A percentile compares a stretch with the other conserved stretches of the same genome.
These are phyloP conservation scores for Fringilla coelebs DNA, from an alignment of 2,797 vertebrate genomes.

Conservation along the genomic window DNA sequence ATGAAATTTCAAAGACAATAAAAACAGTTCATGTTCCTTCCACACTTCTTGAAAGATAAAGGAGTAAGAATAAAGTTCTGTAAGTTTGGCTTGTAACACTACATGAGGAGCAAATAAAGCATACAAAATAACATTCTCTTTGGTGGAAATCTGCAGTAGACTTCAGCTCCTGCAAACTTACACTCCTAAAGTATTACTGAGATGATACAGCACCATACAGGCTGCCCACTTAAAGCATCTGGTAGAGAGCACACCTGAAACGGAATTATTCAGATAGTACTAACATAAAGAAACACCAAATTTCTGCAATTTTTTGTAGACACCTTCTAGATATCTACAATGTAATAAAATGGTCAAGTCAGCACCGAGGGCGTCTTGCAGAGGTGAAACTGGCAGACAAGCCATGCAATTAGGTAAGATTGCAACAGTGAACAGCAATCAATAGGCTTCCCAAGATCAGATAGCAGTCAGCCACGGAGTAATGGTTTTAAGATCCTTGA, in stretches of 20 bases:
- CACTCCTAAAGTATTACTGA: neutral
- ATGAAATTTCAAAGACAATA: neutral
- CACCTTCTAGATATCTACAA: neutral
- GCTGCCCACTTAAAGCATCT: neutral
- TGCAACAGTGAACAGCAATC: neutral
- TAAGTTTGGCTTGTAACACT: neutral
- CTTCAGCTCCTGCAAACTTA: neutral
- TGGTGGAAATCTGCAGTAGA: neutral
- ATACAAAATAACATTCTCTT: neutral
- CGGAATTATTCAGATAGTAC: neutral
- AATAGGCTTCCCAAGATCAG: neutral
- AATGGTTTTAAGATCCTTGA: neutral
- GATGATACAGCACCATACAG: neutral
- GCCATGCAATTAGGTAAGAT: neutral
- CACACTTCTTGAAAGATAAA: neutral
- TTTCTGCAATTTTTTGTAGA: neutral
- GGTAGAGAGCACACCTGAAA: neutral
- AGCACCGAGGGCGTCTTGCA: neutral
- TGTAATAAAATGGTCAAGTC: neutral
- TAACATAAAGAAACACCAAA: neutral
- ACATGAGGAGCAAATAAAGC: neutral
- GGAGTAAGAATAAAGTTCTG: neutral
- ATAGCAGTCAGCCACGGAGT: neutral
- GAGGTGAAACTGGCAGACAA: neutral
- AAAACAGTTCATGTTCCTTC: neutral